Evolutionary conservation across 2,797 vertebrate species (phyloP).

Genomic region (Kryptolebias ocellatus): DNA sequence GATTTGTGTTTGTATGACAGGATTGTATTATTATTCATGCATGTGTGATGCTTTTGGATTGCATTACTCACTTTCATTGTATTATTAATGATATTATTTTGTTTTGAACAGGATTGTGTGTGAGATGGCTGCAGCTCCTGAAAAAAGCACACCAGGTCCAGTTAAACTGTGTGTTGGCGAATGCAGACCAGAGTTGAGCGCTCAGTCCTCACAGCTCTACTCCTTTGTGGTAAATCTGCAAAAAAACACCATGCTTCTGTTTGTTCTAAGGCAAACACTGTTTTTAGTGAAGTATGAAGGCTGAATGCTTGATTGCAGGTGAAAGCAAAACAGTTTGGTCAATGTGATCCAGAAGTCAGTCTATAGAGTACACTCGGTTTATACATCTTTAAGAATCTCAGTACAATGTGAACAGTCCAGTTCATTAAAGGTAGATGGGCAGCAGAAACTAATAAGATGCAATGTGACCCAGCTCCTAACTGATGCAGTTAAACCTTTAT

Average conservation of each 20-base stretch:
- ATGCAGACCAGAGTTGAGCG: conserved; percentile 91
- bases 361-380: too few species aligned
- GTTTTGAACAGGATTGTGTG: conserved; percentile 89
- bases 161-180: conserved; percentile 93
- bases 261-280: conserved; percentile 11
- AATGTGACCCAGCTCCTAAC: too few species aligned
- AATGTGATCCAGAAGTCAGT: too few species aligned
- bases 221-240: conserved; percentile 88
- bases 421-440: too few species aligned
- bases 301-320: background rate
- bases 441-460: too few species aligned
- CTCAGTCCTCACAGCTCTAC: conserved; percentile 90
- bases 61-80: conserved; percentile 9
- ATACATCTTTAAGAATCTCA: too few species aligned
- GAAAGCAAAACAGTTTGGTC: background rate
- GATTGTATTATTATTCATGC: conserved; percentile 33
- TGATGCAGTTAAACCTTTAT: too few species aligned
- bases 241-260: background rate
- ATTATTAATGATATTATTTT: conserved; percentile 8
- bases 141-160: conserved; percentile 85
- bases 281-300: background rate
- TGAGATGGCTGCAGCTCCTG: conserved; percentile 88
- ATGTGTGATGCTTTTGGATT: conserved; percentile 11
- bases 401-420: too few species aligned
- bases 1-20: conserved; percentile 17